Evolutionary conservation across 1,140 invertebrate genomes (phyloP), one percentile per base, ranked within the genome.

Genomic region (Drosophila mauritiana): DNA sequence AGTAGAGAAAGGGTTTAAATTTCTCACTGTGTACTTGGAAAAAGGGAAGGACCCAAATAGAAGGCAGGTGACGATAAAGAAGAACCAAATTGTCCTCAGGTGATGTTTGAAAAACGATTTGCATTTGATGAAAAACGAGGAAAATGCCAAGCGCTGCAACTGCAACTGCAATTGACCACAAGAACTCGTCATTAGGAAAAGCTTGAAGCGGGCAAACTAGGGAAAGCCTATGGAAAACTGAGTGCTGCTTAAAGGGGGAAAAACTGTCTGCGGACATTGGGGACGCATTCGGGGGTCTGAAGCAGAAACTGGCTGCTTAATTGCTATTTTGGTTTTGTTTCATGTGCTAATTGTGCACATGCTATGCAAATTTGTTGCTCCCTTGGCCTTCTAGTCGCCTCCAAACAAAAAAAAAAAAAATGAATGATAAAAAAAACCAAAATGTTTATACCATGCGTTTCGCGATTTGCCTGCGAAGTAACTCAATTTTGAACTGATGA

Each of bases 301-400:
- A n/a, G n/a, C n/a, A n/a, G n/a, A n/a, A 59, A 31, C 34, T 31
- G 57, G 62, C 43, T 42, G 63, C 67, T 56, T 69, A 70, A 70
- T 69, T 70, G 67, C 64, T 42, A 69, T 70, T 70, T 69, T 68
- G 42, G 17, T 55, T 40, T 54, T 25, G 49, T 69, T 69, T 70
- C 51, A 69, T 70, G 67, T 70, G 67, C 67, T 70, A 70, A 70
- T 70, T 70, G 63, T 55, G 42, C 40, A 34, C 67, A 67, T 67
- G 62, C 37, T 55, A 68, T 68, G 39, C 62, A 55, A 69, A 67
- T 67, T 68, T 55, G 62, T 39, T 65, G 62, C 62, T 65, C 62
- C 57, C 43, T 65, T 65, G 25, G 25, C n/a, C n/a, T 20, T 62
- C 25, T 36, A 15, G 31, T 40, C 36, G 20, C n/a, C n/a, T 59